These are phyloP conservation scores for Rhabdomys dilectus DNA, from an alignment of 2,113 vertebrate genomes.

Conservation along the genomic window DNA sequence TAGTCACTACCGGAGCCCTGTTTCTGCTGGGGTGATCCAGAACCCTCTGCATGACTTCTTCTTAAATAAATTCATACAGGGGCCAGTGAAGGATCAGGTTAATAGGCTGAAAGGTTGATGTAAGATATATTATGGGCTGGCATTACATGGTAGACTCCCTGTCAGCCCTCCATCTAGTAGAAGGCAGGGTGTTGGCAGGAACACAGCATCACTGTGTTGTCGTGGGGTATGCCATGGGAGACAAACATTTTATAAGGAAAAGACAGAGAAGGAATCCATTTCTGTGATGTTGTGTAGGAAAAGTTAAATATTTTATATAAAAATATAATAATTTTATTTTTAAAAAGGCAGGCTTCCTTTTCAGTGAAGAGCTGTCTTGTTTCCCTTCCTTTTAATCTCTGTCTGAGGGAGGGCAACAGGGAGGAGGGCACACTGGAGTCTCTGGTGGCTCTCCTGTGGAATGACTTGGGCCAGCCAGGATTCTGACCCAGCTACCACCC, in stretches of 20 bases:
- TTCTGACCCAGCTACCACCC: background rate
- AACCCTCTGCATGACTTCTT: background rate
- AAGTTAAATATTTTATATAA: background rate
- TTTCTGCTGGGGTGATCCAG: background rate
- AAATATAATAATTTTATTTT: background rate
- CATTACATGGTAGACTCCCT: fast-evolving
- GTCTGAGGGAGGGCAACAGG: background rate
- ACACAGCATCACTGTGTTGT: background rate
- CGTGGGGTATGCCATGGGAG: background rate
- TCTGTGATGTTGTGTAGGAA: background rate
- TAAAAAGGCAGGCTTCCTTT: background rate
- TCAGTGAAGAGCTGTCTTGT: background rate
- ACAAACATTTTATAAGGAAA: background rate
- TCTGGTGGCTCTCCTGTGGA: fast-evolving
- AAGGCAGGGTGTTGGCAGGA: background rate
- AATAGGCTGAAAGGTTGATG: fast-evolving
- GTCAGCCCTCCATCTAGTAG: fast-evolving
- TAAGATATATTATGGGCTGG: background rate
- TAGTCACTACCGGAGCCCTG: fast-evolving
- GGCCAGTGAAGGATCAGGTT: too few species aligned
- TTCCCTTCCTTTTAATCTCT: background rate
- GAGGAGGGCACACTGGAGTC: fast-evolving
- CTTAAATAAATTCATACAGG: background rate
- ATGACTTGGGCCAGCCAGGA: background rate
- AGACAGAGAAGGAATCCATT: background rate